Evolutionary conservation across 2,113 vertebrate genomes (phyloP).

Genomic region (Chlorodrepanis virens): DNA sequence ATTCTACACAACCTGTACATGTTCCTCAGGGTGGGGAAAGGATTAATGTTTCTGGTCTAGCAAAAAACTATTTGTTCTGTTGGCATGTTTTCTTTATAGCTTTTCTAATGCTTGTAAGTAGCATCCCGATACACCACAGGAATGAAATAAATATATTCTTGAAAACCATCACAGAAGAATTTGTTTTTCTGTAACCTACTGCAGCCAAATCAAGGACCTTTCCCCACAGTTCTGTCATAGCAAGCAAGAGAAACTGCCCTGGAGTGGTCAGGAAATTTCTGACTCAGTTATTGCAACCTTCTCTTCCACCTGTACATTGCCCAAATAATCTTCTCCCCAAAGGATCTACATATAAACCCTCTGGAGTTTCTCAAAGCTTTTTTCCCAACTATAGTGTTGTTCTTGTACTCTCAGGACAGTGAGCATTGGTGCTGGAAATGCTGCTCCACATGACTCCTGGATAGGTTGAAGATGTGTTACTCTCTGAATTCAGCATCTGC

Average conservation of each 20-base stretch:
- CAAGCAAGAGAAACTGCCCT: background rate
- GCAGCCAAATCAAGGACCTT: background rate
- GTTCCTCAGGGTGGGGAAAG: background rate
- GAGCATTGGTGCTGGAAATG: background rate
- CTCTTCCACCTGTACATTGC: background rate
- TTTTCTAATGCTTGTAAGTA: background rate
- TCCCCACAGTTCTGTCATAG: background rate
- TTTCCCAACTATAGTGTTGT: background rate
- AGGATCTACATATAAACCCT: background rate
- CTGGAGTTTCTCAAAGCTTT: background rate
- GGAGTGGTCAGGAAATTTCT: background rate
- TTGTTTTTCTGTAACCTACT: background rate
- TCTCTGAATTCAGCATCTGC: background rate
- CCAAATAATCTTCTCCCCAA: background rate
- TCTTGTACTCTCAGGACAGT: background rate
- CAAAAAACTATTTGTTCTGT: background rate
- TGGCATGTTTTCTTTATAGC: background rate
- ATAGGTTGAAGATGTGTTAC: background rate
- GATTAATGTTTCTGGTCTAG: background rate
- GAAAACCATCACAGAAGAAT: background rate
- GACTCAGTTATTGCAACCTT: background rate
- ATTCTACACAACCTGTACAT: background rate
- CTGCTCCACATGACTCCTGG: background rate
- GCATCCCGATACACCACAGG: background rate
- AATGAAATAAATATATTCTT: background rate